phyloP scores from a whole-genome alignment of 2,113 vertebrate genomes.

The Rhagologus leucostigma region DNA sequence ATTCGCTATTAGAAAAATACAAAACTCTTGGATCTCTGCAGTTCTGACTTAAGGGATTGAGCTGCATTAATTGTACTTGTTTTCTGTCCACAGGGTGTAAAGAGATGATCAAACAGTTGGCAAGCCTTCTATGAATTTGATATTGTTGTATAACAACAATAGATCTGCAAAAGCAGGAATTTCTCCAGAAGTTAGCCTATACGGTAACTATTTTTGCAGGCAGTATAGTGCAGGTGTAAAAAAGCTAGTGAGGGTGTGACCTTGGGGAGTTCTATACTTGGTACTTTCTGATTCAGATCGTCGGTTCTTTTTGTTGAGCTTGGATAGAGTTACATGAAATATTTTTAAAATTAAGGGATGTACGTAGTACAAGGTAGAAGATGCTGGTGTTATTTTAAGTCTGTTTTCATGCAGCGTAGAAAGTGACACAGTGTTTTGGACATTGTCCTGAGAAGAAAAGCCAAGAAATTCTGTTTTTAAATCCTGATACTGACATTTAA shows the following conservation, averaged over 20 bases:
- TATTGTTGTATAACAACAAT: constrained; percentile 24
- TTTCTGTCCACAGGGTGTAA: constrained; percentile 18
- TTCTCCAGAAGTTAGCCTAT: constrained; percentile 13
- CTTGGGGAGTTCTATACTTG: not conserved
- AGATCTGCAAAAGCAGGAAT: constrained; percentile 1
- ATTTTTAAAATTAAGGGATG: constrained; percentile 4
- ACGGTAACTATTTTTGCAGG: constrained; percentile 42
- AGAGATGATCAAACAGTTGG: constrained; percentile 22
- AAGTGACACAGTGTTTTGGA: constrained; percentile 18
- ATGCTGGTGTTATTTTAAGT: not conserved
- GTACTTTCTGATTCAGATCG: not conserved
- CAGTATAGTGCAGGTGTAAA: not conserved
- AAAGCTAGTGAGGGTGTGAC: not conserved
- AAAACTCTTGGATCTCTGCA: not conserved
- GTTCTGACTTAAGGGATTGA: constrained; percentile 24
- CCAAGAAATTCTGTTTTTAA: constrained; percentile 19
- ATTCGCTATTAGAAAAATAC: not conserved
- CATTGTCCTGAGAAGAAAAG: not conserved
- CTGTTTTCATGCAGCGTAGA: not conserved
- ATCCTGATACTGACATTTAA: not conserved
- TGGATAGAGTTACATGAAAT: not conserved
- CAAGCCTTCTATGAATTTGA: constrained; percentile 45
- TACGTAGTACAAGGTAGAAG: not conserved
- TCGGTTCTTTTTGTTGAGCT: not conserved
- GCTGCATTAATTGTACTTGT: constrained; percentile 1